A percentile compares a stretch with the other conserved stretches of the same genome.
Conservation (phyloP, 2,113 vertebrate species). For the Oreamnos americanus region DNA sequence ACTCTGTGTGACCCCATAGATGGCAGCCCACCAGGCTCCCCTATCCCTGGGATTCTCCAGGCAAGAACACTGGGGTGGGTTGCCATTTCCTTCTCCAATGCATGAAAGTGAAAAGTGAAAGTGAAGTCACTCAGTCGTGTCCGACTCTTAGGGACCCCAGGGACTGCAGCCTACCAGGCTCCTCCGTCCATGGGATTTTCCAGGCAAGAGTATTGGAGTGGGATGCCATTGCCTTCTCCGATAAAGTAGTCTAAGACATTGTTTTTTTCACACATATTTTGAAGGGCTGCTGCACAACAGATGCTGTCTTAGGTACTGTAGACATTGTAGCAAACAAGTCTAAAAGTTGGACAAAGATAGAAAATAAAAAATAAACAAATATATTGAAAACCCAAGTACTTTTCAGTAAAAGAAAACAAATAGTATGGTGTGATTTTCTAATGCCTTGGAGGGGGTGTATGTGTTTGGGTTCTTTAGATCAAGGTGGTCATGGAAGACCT, state of each 20-base stretch:
- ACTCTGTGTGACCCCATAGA: too few species aligned
- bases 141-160: rapidly evolving
- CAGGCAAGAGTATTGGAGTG: too few species aligned
- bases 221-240: too few species aligned
- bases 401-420: not conserved
- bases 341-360: not conserved
- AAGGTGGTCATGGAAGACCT: not conserved
- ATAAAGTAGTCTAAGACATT: not conserved
- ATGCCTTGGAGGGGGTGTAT: not conserved
- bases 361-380: not conserved
- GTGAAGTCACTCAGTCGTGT: too few species aligned
- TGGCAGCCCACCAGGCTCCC: too few species aligned
- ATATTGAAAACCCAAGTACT: not conserved
- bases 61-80: too few species aligned
- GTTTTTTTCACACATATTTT: not conserved
- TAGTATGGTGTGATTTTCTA: not conserved
- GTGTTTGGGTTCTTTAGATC: not conserved
- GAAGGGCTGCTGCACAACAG: not conserved
- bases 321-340: not conserved
- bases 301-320: not conserved
- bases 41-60: too few species aligned
- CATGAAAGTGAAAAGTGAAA: too few species aligned
- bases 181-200: too few species aligned
- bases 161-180: too few species aligned
- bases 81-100: too few species aligned